Evolutionary conservation across 2,797 vertebrate genomes (phyloP), one percentile per base, ranked within the genome.

Genomic region (Muscicapa striata): DNA sequence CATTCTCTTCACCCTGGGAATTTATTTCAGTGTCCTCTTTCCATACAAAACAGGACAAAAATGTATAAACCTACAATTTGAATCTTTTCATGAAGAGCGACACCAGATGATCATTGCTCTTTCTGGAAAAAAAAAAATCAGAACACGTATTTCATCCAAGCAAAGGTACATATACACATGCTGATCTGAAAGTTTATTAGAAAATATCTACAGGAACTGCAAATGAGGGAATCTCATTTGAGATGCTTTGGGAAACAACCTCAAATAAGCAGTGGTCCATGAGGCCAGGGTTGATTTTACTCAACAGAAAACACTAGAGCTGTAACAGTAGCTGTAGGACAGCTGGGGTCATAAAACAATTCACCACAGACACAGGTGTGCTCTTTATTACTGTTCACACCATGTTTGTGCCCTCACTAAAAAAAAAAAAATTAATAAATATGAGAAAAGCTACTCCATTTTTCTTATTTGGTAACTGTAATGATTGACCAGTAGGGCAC

Each of bases 111-210:
- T 3, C 12, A 4, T 13, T 68, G 34, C 1, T 68, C 3, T 86
- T 63, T 43, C n/a, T 55, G 58, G 34, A 75, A 90, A 90, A 88
- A 34, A 34, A 73, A 90, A 69, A 90, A 66, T 46, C 52, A 27
- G 29, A 49, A 30, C 3, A 12, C 2, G 1, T 13, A 24, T 52
- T 27, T 45, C 14, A 75, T n/a, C 32, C 13, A 74, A 70, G 9
- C 11, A 91, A 84, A 81, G 6, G 6, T 38, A 40, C 2, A 6
- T 14, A 49, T 1, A 13, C 2, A 19, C 41, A 29, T 70, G 13
- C 29, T 57, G 9, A 40, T 38, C 20, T n/a, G n/a, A 69, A 85
- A 36, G 7, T 38, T 74, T 77, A 57, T 27, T 84, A 38, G 15
- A 49, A 79, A 76, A 52, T 49, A 55, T 6, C 5, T 74, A 13